A percentile compares a stretch with the other conserved stretches of the same genome.
These are phyloP conservation scores for Erinaceus europaeus DNA, from an alignment of 2,113 vertebrate species.

Conservation along the genomic window DNA sequence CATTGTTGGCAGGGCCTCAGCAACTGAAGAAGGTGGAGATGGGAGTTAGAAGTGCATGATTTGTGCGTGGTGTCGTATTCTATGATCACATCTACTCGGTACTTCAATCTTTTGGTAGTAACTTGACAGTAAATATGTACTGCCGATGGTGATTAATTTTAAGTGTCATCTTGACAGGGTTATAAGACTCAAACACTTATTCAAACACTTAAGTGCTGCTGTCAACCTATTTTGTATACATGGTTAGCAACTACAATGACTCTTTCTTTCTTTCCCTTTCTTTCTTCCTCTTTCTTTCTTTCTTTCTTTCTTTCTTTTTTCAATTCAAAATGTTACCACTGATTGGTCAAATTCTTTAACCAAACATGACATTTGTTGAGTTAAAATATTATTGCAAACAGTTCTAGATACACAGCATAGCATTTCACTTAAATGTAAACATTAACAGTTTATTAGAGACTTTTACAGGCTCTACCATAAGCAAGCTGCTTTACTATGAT, in stretches of 20 bases:
- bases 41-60: background rate
- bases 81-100: background rate
- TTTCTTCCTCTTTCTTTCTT: background rate
- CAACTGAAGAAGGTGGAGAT: background rate
- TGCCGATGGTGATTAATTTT: background rate
- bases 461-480: background rate
- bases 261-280: background rate
- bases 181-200: background rate
- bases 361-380: background rate
- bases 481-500: background rate
- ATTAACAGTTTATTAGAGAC: background rate
- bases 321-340: background rate
- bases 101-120: background rate
- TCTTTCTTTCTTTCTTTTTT: too few species aligned
- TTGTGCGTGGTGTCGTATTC: background rate
- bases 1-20: background rate
- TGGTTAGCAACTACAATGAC: background rate
- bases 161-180: background rate
- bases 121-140: background rate
- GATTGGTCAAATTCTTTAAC: background rate
- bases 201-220: background rate
- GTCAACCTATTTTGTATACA: background rate
- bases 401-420: background rate
- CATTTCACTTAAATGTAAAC: background rate
- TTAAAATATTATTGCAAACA: constrained; percentile 34